Evolutionary conservation across 2,888 invertebrate species (phyloP).

Genomic region (Acleris cristana): DNA sequence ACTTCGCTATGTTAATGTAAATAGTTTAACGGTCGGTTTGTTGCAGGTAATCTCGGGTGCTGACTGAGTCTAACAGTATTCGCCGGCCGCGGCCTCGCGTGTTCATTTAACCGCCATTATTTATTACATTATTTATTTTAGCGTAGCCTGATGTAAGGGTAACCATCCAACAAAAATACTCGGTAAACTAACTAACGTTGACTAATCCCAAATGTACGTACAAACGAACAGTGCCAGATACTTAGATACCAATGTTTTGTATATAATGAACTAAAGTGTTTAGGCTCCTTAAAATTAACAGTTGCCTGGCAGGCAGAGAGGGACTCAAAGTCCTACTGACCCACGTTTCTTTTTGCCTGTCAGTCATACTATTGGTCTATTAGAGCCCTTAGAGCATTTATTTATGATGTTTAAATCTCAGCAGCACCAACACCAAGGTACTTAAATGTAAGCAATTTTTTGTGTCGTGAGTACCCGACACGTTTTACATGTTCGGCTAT

Average conservation of each 20-base stretch:
- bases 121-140: constrained; percentile 70
- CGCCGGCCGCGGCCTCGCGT: constrained; percentile 46
- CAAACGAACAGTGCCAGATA: constrained; percentile 57
- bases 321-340: too few relatives aligned
- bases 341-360: too few relatives aligned
- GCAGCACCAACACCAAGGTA: constrained; percentile 67
- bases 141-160: constrained; percentile 58
- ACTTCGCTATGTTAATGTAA: not conserved
- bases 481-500: constrained; percentile 25
- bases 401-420: constrained; percentile 54
- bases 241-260: constrained; percentile 46
- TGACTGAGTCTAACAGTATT: constrained; percentile 63
- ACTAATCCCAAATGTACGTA: constrained; percentile 45
- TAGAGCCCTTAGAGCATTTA: constrained; percentile 62
- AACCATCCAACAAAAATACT: constrained; percentile 55
- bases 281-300: too few relatives aligned
- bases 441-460: constrained; percentile 54
- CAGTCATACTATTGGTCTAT: too few relatives aligned
- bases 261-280: constrained; percentile 45
- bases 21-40: constrained; percentile 2
- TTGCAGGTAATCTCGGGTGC: constrained; percentile 63
- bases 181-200: constrained; percentile 43
- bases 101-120: constrained; percentile 59
- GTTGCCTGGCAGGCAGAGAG: too few relatives aligned
- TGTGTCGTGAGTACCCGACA: constrained; percentile 41